Conservation (phyloP, 92 coral and sea anemone genomes). For the Umimayanthus kanabou region DNA sequence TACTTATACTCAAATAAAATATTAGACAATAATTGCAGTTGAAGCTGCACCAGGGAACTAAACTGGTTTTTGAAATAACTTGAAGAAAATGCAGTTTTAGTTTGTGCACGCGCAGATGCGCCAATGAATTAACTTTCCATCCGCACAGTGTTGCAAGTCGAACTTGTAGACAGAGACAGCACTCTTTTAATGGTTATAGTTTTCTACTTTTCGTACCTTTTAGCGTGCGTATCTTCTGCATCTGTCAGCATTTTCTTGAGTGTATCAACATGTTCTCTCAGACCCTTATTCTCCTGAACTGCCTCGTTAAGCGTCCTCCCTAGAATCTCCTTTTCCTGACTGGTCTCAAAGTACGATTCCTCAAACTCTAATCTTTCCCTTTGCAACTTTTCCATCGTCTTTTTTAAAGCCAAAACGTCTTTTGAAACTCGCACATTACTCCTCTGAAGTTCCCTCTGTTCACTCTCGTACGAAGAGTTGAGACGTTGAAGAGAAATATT, state of each 20-base stretch:
- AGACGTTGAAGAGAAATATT: constrained; percentile 63
- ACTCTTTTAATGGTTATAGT: too few relatives aligned
- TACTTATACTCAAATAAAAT: too few relatives aligned
- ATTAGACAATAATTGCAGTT: too few relatives aligned
- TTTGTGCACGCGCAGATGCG: background rate
- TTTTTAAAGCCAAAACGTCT: constrained; percentile 82
- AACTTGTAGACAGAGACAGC: too few relatives aligned
- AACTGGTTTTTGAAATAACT: background rate
- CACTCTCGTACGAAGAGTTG: constrained; percentile 80
- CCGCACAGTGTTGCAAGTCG: background rate
- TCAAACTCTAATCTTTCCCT: constrained; percentile 80
- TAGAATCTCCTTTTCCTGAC: constrained; percentile 71
- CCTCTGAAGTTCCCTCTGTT: constrained; percentile 73
- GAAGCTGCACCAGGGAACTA: too few relatives aligned
- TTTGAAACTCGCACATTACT: constrained; percentile 78
- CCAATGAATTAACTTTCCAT: background rate
- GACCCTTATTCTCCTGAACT: constrained; percentile 59
- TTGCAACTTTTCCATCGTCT: constrained; percentile 79
- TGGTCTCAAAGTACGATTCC: constrained; percentile 78
- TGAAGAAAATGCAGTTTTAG: background rate
- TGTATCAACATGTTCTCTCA: constrained; percentile 63
- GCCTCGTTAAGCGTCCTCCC: constrained; percentile 67
- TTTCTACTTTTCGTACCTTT: constrained; percentile 54
- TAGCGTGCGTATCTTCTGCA: constrained; percentile 63
- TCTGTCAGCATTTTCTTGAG: constrained; percentile 60